Evolutionary conservation across 2,113 vertebrate species (phyloP), one percentile per base, ranked within the genome.

Genomic region (Oceanites oceanicus): DNA sequence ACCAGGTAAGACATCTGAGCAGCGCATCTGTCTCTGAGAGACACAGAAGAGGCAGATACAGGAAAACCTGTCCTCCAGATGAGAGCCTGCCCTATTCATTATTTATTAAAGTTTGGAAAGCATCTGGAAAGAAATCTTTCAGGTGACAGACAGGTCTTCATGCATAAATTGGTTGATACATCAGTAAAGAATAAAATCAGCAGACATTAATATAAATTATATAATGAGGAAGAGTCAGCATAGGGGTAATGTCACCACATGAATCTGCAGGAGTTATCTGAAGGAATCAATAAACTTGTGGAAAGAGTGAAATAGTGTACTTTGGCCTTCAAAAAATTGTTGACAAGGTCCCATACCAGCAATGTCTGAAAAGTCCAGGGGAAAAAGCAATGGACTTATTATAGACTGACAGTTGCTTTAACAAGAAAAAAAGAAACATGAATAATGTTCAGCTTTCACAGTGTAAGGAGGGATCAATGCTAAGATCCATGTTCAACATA

Each of bases 131-230:
- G 8, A 68, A 67, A 42, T 26, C 11, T 72, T 88, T 20, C 25
- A 45, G 15, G 18, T 56, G 19, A 20, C 16, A 49, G 29, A 34
- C 9, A 15, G n/a, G 26, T 81, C 20, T 40, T 63, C 21, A 7
- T 74, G 22, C 1, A 2, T 82, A 61, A 56, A 56, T 73, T n/a
- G 2, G 1, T 45, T 13, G 6, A 34, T 73, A 27, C 0, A 3
- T 50, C 34, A 86, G 26, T 68, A 72, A 50, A 68, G 44, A 68
- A 21, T 53, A 73, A 84, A 66, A 62, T 47, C 25, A 27, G 13
- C 42, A 73, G 40, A 61, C 4, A 10, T 6, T 6, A 47, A 4
- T 42, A 19, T 32, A 62, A 61, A 20, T 61, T 21, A 20, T 68
- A 61, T 8, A 20, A 3, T 23, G 34, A 80, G 20, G 36, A 76